Evolutionary conservation across 1,140 invertebrate species (phyloP), one percentile per base, ranked within the genome.

Genomic region (Nylanderia fulva): DNA sequence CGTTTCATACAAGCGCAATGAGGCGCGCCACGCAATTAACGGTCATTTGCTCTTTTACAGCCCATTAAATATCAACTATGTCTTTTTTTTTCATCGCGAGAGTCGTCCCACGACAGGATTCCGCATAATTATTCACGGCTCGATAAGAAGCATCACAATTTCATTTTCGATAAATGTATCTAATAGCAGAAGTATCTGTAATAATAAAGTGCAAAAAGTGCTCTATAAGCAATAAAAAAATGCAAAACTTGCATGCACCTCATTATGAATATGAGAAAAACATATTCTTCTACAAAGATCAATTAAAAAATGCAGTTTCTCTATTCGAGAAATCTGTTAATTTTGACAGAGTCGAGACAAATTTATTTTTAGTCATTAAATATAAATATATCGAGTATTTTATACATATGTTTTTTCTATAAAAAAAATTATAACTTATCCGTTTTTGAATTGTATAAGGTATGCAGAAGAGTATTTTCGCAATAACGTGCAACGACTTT

Each of bases 31-130:
- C 45, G 85, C 71, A 87, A 90, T 90, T 90, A 90, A 90, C 60
- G 80, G 45, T 87, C 85, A 85, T 89, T 90, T 76, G 68, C 82
- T 88, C 85, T 75, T 89, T 90, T 85, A 90, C 87, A 60, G 75
- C 13, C 61, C 74, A 89, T 89, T 90, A 89, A 89, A 77, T 90
- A 72, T 85, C 87, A 86, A 84, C 79, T 87, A 56, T 84, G 79
- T 33, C 29, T 18, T 80, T 85, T 56, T n/a, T 66, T 42, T 7
- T 52, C 9, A 54, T 18, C 84, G 36, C 60, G 63, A 24, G 61
- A 84, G 21, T 36, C 42, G 42, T 79, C 66, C 42, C 36, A 24
- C 52, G 18, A 72, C 21, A 60, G 21, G 29, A 75, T 68, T 84
- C 54, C 54, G 45, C 60, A 36, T 80, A 79, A 89, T 89, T 85